phyloP scores from a whole-genome alignment of 2,888 invertebrate genomes.

The Xestia ashworthii region DNA sequence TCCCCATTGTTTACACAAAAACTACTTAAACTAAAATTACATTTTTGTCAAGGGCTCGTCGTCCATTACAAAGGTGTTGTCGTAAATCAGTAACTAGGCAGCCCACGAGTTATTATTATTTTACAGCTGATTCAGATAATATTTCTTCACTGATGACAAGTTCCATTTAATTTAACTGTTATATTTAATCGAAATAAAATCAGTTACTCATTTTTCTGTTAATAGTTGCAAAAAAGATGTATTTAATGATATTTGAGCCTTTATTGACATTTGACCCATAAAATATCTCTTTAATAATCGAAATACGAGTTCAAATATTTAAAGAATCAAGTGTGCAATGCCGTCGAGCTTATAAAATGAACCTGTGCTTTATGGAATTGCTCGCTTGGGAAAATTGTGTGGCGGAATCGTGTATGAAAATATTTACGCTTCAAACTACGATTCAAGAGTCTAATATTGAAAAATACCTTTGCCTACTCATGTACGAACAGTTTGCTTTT shows the following conservation, averaged over 20 bases:
- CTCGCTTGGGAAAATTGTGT: slow-evolving; percentile 75
- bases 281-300: slow-evolving; percentile 64
- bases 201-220: neutral
- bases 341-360: slow-evolving; percentile 75
- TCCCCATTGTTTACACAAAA: too few relatives aligned
- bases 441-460: slow-evolving; percentile 72
- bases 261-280: slow-evolving; percentile 50
- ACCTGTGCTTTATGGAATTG: slow-evolving; percentile 75
- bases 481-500: slow-evolving; percentile 55
- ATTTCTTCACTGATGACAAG: neutral
- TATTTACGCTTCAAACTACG: slow-evolving; percentile 75
- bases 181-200: neutral
- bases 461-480: slow-evolving; percentile 72
- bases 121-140: slow-evolving; percentile 1
- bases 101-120: slow-evolving; percentile 2
- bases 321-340: slow-evolving; percentile 68
- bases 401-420: slow-evolving; percentile 75
- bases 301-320: slow-evolving; percentile 65
- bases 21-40: too few relatives aligned
- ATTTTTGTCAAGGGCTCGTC: too few relatives aligned
- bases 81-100: slow-evolving; percentile 10
- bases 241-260: slow-evolving; percentile 3
- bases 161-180: neutral
- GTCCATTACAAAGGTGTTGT: too few relatives aligned
- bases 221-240: neutral